Percentiles rank a stretch among this genome's conserved stretches.
These are phyloP conservation scores for Bufotes viridis DNA, from an alignment of 2,797 vertebrate genomes.

Conservation along the genomic window DNA sequence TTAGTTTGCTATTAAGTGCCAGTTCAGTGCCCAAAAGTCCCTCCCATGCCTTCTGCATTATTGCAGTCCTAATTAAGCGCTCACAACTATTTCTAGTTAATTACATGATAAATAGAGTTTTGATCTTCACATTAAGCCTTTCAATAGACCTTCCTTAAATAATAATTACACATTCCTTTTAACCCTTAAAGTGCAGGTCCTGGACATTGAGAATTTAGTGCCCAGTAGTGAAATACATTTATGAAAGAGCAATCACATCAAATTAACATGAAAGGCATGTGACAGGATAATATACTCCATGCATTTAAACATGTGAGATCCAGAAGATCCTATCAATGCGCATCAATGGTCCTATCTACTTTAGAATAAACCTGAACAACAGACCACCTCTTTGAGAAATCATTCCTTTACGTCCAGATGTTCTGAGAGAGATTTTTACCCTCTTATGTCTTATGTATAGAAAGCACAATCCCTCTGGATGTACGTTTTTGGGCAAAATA, in stretches of 20 bases:
- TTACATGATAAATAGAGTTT: slow-evolving; percentile 77
- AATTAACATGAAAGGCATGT: neutral
- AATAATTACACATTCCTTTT: slow-evolving; percentile 67
- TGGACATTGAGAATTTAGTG: neutral
- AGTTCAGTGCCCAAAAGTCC: slow-evolving; percentile 80
- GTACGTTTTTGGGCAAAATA: too few species aligned
- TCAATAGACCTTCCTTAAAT: slow-evolving; percentile 73
- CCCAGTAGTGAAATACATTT: neutral
- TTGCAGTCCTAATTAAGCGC: slow-evolving; percentile 73
- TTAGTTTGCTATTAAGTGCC: slow-evolving; percentile 79
- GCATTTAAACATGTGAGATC: neutral
- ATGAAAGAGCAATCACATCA: neutral
- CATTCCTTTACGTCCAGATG: neutral
- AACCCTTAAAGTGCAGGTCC: neutral
- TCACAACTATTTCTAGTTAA: slow-evolving; percentile 75
- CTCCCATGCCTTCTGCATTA: slow-evolving; percentile 72
- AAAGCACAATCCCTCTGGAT: too few species aligned
- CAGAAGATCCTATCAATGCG: neutral
- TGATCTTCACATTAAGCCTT: slow-evolving; percentile 70
- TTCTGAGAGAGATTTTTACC: neutral
- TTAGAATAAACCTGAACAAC: neutral
- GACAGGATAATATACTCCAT: neutral
- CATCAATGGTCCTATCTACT: neutral
- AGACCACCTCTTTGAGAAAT: neutral
- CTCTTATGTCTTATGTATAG: too few species aligned